phyloP scores from a whole-genome alignment of 2,113 vertebrate genomes.

The Penelope pileata region DNA sequence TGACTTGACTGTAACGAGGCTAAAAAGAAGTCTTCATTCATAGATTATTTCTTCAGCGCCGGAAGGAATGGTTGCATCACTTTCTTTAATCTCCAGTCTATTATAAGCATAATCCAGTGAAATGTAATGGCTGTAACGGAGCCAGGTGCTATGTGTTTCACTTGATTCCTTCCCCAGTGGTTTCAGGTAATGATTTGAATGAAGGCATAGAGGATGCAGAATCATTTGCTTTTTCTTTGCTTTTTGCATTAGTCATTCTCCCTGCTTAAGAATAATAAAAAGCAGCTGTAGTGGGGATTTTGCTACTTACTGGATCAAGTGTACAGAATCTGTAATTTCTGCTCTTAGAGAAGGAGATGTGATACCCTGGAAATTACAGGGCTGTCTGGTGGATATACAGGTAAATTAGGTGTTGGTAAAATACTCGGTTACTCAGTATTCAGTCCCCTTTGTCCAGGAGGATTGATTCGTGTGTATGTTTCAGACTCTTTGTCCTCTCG shows the following conservation, averaged over 20 bases:
- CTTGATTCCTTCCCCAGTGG: not conserved
- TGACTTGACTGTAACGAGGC: not conserved
- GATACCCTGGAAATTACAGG: not conserved
- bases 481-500: not conserved
- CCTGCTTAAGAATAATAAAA: not conserved
- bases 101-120: not conserved
- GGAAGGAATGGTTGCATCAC: not conserved
- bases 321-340: not conserved
- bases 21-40: not conserved
- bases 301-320: not conserved
- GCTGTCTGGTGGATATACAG: not conserved
- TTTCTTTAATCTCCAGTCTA: not conserved
- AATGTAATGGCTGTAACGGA: not conserved
- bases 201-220: not conserved
- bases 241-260: slow-evolving; percentile 5
- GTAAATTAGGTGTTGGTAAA: not conserved
- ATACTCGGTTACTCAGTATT: not conserved
- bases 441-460: not conserved
- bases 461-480: not conserved
- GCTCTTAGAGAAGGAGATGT: not conserved
- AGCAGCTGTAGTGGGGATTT: not conserved
- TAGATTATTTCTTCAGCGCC: not conserved
- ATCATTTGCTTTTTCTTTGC: not conserved
- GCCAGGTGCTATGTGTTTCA: not conserved
- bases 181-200: slow-evolving; percentile 1